Evolutionary conservation across 2,888 invertebrate genomes (phyloP).

Genomic region (Trichopria drosophilae): DNA sequence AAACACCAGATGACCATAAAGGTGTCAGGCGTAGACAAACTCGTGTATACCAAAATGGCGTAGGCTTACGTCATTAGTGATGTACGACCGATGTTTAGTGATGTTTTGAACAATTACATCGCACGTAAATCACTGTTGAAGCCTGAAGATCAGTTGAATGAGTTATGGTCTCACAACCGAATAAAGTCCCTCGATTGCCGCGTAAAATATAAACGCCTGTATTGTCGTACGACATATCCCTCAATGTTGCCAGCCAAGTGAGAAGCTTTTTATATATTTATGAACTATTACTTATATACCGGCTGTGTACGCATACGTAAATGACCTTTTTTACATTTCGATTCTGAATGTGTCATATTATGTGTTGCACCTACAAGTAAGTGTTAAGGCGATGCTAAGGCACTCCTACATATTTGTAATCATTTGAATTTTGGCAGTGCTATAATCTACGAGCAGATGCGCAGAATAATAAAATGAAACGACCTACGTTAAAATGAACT

Average conservation of each 20-base stretch:
- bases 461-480: too few relatives aligned
- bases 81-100: too few relatives aligned
- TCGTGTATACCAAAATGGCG: too few relatives aligned
- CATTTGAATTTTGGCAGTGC: neutral
- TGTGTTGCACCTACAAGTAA: slow-evolving; percentile 45
- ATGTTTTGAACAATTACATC: too few relatives aligned
- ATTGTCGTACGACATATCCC: slow-evolving; percentile 35
- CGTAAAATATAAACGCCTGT: slow-evolving; percentile 40
- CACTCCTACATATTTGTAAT: slow-evolving; percentile 15
- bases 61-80: too few relatives aligned
- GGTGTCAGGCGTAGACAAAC: too few relatives aligned
- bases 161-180: slow-evolving; percentile 56
- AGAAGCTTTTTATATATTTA: slow-evolving; percentile 41
- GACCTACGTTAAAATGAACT: too few relatives aligned
- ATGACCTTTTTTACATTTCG: slow-evolving; percentile 43
- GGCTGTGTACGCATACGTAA: slow-evolving; percentile 40
- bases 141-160: too few relatives aligned
- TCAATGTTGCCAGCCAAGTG: slow-evolving; percentile 43
- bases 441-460: too few relatives aligned
- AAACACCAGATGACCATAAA: too few relatives aligned
- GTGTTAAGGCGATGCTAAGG: slow-evolving; percentile 35
- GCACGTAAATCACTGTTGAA: too few relatives aligned
- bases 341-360: slow-evolving; percentile 43
- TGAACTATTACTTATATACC: slow-evolving; percentile 39
- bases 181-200: slow-evolving; percentile 52